A percentile compares a stretch with the other conserved stretches of the same genome.
Conservation (phyloP, 2,888 invertebrate genomes). For the Drosophila hamatofila region DNA sequence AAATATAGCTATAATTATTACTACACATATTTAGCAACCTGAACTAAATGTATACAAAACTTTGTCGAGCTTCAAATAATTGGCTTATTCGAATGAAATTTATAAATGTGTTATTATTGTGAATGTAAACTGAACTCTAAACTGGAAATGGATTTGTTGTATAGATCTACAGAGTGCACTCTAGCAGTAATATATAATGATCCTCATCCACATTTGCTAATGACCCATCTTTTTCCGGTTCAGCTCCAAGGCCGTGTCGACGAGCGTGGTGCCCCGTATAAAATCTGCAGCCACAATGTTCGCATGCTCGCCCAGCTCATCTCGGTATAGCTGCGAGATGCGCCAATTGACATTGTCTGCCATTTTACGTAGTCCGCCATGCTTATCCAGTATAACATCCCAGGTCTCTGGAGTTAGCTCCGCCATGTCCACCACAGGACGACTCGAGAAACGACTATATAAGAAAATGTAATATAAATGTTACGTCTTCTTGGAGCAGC, state of each 20-base stretch:
- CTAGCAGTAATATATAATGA: too few relatives aligned
- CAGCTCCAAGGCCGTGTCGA: constrained; percentile 85
- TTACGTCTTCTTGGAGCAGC: not conserved
- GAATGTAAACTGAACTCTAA: constrained; percentile 7
- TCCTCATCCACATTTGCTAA: constrained; percentile 4
- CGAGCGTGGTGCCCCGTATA: constrained; percentile 87
- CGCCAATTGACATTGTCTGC: constrained; percentile 88
- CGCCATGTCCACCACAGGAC: constrained; percentile 88
- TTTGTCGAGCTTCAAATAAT: constrained; percentile 17
- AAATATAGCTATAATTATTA: constrained; percentile 34
- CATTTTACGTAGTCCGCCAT: constrained; percentile 88
- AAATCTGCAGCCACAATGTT: constrained; percentile 89
- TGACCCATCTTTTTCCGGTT: constrained; percentile 75
- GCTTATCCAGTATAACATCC: constrained; percentile 87
- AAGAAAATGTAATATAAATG: not conserved
- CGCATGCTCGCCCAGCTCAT: constrained; percentile 86
- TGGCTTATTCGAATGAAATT: constrained; percentile 44
- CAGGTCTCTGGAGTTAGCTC: constrained; percentile 88
- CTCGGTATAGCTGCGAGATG: constrained; percentile 87
- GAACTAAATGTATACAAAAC: constrained; percentile 24
- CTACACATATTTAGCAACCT: constrained; percentile 33
- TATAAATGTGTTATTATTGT: constrained; percentile 43
- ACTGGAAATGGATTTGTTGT: not conserved
- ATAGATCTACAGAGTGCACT: not conserved
- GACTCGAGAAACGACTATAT: constrained; percentile 77